These are phyloP conservation scores for Amblyraja radiata DNA, from an alignment of 2,797 vertebrate genomes.

Conservation along the genomic window DNA sequence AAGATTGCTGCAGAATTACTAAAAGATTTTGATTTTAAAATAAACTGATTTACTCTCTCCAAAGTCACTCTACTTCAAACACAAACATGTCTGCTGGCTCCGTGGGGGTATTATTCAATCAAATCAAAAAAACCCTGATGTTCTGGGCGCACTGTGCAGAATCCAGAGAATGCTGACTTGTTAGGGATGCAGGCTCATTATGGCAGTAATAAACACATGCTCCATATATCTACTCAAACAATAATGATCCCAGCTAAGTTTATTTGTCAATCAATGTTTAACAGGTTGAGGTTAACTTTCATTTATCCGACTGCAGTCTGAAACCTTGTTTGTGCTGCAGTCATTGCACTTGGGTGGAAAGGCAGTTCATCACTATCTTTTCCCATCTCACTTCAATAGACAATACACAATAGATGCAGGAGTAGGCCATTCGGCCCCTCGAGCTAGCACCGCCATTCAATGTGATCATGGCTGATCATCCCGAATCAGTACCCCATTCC, in stretches of 20 bases:
- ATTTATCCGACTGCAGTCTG: not conserved
- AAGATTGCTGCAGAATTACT: not conserved
- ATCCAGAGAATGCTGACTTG: not conserved
- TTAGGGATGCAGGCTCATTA: not conserved
- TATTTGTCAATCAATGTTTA: not conserved
- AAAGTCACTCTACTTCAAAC: not conserved
- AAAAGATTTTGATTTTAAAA: not conserved
- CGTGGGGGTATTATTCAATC: not conserved
- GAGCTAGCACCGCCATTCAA: too few relatives aligned
- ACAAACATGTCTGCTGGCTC: not conserved
- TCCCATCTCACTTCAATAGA: too few relatives aligned
- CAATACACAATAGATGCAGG: too few relatives aligned
- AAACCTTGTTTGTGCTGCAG: not conserved
- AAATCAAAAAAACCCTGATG: not conserved
- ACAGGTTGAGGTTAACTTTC: not conserved
- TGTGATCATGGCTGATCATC: too few relatives aligned
- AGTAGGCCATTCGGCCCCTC: too few relatives aligned
- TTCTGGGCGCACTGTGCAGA: not conserved
- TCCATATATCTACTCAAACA: not conserved
- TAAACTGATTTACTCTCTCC: not conserved
- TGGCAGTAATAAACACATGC: not conserved
- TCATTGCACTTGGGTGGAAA: not conserved
- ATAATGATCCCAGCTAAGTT: not conserved
- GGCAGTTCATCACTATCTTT: not conserved
- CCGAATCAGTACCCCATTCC: too few relatives aligned